phyloP scores from a whole-genome alignment of 1,140 invertebrate genomes.

The Scaptomyza hsui region DNA sequence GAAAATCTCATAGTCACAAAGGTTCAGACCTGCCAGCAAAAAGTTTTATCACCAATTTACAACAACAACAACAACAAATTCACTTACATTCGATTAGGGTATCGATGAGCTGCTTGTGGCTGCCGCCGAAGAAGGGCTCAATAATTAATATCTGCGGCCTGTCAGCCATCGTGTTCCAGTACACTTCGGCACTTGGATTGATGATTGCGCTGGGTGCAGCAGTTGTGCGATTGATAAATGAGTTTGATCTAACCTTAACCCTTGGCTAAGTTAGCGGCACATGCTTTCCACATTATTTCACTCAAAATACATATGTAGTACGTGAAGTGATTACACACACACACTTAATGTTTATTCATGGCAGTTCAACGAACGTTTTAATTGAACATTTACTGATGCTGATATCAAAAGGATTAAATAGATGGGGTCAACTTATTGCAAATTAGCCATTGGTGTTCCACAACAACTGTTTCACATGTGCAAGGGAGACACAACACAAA shows the following conservation, averaged over 20 bases:
- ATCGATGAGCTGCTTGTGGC: constrained; percentile 89
- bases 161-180: constrained; percentile 26
- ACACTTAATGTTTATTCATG: not conserved
- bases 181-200: not conserved
- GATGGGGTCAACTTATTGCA: not conserved
- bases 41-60: not conserved
- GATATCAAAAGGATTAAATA: not conserved
- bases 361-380: not conserved
- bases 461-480: constrained; percentile 30
- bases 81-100: constrained; percentile 84
- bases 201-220: not conserved
- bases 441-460: constrained; percentile 21
- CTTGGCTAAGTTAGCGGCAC: constrained; percentile 28
- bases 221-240: constrained; percentile 38
- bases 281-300: constrained; percentile 27
- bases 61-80: not conserved
- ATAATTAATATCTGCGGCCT: constrained; percentile 83
- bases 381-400: not conserved
- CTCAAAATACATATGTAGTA: not conserved
- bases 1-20: constrained; percentile 84
- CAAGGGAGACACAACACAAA: constrained; percentile 49
- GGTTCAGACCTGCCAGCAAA: constrained; percentile 64
- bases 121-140: constrained; percentile 90
- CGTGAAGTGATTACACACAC: not conserved
- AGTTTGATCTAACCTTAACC: constrained; percentile 39